Base-by-base conservation (phyloP, 2,113 vertebrate genomes). In the Oxyura jamaicensis region DNA sequence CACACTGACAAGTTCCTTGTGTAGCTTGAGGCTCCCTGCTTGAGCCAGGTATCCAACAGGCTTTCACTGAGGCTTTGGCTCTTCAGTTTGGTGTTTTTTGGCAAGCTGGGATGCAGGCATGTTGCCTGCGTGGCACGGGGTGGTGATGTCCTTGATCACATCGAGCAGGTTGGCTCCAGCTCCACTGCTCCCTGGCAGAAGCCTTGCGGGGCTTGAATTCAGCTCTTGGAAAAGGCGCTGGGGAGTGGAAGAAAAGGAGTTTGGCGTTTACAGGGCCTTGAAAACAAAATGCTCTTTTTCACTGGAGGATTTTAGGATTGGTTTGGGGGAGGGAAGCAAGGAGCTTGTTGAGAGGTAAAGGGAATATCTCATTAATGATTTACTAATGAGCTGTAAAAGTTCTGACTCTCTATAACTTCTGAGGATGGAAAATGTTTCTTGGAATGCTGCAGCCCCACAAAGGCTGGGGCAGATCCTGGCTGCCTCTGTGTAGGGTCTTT, bases 401-500 rank as follows among this genome's bases (percentile, higher is more conserved):
- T 94, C 69, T 89, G 86, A 86, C 83, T 92, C 92, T 74, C 28
- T 94, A 72, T 88, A 93, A 96, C 63, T 95, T 96, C 85, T 89
- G 83, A 94, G 68, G 93, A 39, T 93, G 86, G 92, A 97, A 91
- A 86, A 96, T 82, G 96, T 98, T 97, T 90, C 93, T 95, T 92
- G 92, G 96, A 97, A 97, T 95, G 95, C 71, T 83, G 46, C 83
- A 79, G 75, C 80, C 82, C 86, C 86, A 91, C 96, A 93, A 96
- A 98, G 87, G 95, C 96, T 95, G 94, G 96, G 90, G 89, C 90
- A 69, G 96, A 86, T 91, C 88, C 89, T 95, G 88, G 79, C 95
- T 94, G 92, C 87, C 91, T 97, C 96, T 98, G 90, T 96, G 95
- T 97, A 97, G 95, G 91, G 79, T 96, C 97, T 98, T 98, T 98